Conservation (phyloP, 2,113 vertebrate species). For the Podocnemis expansa region DNA sequence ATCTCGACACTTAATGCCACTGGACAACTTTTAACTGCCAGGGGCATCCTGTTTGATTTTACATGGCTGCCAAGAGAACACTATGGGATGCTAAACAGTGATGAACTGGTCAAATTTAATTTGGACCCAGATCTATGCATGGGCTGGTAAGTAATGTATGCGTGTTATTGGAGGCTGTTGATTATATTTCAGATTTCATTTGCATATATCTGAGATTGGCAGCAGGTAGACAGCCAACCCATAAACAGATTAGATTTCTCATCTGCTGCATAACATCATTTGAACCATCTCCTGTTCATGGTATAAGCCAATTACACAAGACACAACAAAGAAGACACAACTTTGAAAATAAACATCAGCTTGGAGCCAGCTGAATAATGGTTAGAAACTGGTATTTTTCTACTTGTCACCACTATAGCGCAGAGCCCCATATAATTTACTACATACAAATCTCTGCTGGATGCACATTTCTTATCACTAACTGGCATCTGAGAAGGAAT, state of each 20-base stretch:
- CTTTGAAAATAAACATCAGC: conserved; percentile 31
- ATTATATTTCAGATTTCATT: accelerated
- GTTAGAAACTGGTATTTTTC: conserved; percentile 50
- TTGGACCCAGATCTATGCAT: accelerated
- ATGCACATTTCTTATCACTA: conserved; percentile 46
- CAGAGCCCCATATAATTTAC: conserved; percentile 48
- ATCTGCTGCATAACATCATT: background rate
- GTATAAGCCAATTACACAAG: background rate
- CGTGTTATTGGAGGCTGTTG: accelerated
- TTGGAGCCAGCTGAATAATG: conserved; percentile 30
- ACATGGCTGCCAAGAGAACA: background rate
- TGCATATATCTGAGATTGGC: background rate
- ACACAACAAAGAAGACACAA: background rate
- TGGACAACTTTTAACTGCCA: background rate
- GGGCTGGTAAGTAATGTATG: background rate
- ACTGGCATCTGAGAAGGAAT: conserved; percentile 50
- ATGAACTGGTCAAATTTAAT: accelerated
- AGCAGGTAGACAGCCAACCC: accelerated
- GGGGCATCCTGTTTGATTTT: background rate
- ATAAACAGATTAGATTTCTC: background rate
- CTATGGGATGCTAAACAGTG: background rate
- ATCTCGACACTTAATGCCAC: background rate
- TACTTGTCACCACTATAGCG: conserved; percentile 16
- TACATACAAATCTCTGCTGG: conserved; percentile 41
- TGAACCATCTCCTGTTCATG: background rate